Evolutionary conservation across 37 sponge, comb jelly and placozoan genomes (phyloP).

Genomic region (Geodia barretti): DNA sequence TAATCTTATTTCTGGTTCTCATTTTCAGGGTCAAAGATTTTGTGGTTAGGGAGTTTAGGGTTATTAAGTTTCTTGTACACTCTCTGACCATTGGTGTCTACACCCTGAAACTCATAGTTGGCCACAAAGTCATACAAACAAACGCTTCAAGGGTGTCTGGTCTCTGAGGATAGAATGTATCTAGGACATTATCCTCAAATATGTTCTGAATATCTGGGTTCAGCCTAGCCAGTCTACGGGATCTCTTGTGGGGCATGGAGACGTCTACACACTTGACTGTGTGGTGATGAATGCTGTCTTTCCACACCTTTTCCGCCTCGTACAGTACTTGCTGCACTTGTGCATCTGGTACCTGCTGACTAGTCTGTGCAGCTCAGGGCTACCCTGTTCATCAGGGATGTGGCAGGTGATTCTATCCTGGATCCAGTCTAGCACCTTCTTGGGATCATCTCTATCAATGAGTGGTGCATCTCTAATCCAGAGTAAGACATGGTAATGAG

Average conservation of each 20-base stretch:
- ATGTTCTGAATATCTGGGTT: slow-evolving; percentile 36
- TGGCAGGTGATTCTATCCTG: slow-evolving; percentile 58
- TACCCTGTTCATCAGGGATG: slow-evolving; percentile 35
- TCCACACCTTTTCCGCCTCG: no score
- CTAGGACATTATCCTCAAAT: slow-evolving; percentile 26
- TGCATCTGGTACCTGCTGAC: slow-evolving; percentile 45
- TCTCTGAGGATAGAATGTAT: slow-evolving; percentile 34
- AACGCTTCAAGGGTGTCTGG: slow-evolving; percentile 38
- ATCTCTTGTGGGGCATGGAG: slow-evolving; percentile 36
- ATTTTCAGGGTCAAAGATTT: slow-evolving; percentile 38
- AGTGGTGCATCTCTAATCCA: slow-evolving; percentile 59
- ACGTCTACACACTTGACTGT: slow-evolving; percentile 45
- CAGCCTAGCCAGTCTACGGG: slow-evolving; percentile 15
- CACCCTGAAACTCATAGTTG: neutral
- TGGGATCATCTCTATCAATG: slow-evolving; percentile 16
- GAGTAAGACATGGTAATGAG: slow-evolving; percentile 48
- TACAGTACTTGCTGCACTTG: no score
- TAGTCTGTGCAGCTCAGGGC: slow-evolving; percentile 54
- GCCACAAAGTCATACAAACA: slow-evolving; percentile 52
- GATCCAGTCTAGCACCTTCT: neutral
- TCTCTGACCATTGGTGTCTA: slow-evolving; percentile 15
- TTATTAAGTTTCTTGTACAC: slow-evolving; percentile 9
- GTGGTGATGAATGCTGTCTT: slow-evolving; percentile 34
- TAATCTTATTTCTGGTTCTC: slow-evolving; percentile 28
- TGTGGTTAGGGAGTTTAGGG: slow-evolving; percentile 11